Evolutionary conservation across 2,797 vertebrate species (phyloP), one percentile per base, ranked within the genome.

Genomic region (Acanthurus lineatus): DNA sequence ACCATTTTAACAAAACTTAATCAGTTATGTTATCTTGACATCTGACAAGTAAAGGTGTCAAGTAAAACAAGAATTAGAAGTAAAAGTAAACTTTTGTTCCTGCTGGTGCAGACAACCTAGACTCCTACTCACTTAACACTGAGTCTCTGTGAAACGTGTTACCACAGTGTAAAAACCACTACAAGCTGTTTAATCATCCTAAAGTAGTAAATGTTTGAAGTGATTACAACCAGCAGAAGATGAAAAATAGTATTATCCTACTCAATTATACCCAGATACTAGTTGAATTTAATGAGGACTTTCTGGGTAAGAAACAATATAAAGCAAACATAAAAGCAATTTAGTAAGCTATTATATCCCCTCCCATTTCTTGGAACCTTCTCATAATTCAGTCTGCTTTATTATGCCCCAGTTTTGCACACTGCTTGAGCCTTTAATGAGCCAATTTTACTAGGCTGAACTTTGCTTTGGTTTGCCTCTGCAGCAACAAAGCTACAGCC

Each of bases 231-330:
- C 45, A 65, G 60, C 32, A 22, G 47, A 67, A 35, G 45, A 51
- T 70, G 17, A 68, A 54, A 65, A 67, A 44, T 9, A 22, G 20
- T 61, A 42, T 79, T 14, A 69, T 63, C 52, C 64, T 45, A 28
- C 42, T 81, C 80, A 60, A 78, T 85, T 44, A 68, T 7, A 73
- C 64, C 53, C 81, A 85, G 69, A 73, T 82, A 73, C 64, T 77
- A 56, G 47, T 65, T 35, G 28, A 82, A 79, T 83, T 57, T 60
- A 81, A 85, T 81, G 63, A 76, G 52, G 22, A 19, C 10, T 40
- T 65, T 78, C 53, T 15, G 51, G 47, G 51, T 68, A 12, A 45
- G 22, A 79, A 49, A 53, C 48, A 16, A 22, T 56, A 14, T 59
- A 49, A 86, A 77, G 66, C 53, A 77, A 70, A 79, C 82, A 62